phyloP scores from a whole-genome alignment of 1,140 invertebrate species.

The Coelopa frigida region DNA sequence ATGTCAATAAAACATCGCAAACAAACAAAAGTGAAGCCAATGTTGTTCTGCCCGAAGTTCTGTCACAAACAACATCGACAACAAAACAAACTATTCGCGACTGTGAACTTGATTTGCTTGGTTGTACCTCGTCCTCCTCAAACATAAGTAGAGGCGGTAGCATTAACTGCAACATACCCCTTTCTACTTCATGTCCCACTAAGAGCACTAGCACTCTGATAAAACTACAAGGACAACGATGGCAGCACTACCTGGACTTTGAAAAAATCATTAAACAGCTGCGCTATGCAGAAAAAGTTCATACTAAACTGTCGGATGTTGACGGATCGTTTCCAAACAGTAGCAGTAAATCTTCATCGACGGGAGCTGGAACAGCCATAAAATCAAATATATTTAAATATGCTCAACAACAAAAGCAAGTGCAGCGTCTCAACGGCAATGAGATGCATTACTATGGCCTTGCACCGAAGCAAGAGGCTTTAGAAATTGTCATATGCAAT shows the following conservation, averaged over 20 bases:
- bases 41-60: too few species aligned
- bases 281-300: slow-evolving; percentile 31
- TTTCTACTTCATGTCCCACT: too few species aligned
- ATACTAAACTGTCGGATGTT: slow-evolving; percentile 16
- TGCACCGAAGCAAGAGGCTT: slow-evolving; percentile 29
- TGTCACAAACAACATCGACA: too few species aligned
- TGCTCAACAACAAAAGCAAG: slow-evolving; percentile 17
- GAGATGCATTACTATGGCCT: slow-evolving; percentile 41
- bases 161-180: too few species aligned
- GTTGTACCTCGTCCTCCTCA: too few species aligned
- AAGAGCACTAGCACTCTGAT: slow-evolving; percentile 9
- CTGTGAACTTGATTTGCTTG: too few species aligned
- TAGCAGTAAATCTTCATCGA: slow-evolving; percentile 4
- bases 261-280: slow-evolving; percentile 39
- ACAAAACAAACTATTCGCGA: too few species aligned
- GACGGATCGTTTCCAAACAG: slow-evolving; percentile 4
- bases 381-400: too few species aligned
- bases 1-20: too few species aligned
- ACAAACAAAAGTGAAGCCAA: too few species aligned
- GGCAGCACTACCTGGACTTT: slow-evolving; percentile 35
- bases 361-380: background rate
- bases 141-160: too few species aligned
- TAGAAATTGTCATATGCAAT: slow-evolving; percentile 32
- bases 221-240: slow-evolving; percentile 31
- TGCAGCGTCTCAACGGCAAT: slow-evolving; percentile 30